phyloP scores from a whole-genome alignment of 92 coral and sea anemone species.

The Actinernus sp. region DNA sequence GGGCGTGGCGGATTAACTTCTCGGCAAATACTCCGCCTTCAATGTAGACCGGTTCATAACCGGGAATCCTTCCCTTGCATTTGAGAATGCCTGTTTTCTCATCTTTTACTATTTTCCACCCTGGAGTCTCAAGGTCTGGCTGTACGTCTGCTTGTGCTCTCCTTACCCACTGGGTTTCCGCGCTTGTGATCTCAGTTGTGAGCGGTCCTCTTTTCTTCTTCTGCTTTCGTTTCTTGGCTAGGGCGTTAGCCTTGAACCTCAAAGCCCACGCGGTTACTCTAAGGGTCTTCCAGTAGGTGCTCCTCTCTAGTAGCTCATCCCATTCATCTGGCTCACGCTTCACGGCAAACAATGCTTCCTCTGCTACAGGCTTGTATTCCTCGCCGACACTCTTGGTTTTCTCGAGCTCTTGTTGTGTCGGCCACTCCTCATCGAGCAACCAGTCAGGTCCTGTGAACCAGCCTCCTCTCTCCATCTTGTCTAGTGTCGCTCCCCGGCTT shows the following conservation, averaged over 20 bases:
- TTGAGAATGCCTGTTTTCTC: slow-evolving; percentile 34
- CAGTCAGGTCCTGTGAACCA: slow-evolving; percentile 72
- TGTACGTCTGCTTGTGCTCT: slow-evolving; percentile 29
- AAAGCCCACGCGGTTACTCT: slow-evolving; percentile 54
- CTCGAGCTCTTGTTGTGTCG: slow-evolving; percentile 64
- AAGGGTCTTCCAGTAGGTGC: slow-evolving; percentile 26
- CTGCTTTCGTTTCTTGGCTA: slow-evolving; percentile 9
- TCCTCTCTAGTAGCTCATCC: slow-evolving; percentile 21
- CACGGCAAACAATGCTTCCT: not conserved
- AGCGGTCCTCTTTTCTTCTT: slow-evolving; percentile 32
- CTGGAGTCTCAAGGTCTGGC: slow-evolving; percentile 25
- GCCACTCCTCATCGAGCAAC: slow-evolving; percentile 54
- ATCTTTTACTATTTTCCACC: slow-evolving; percentile 50
- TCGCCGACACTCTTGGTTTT: slow-evolving; percentile 15
- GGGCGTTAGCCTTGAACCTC: slow-evolving; percentile 43
- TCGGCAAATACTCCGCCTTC: slow-evolving; percentile 57
- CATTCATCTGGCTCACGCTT: slow-evolving; percentile 42
- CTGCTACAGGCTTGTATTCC: slow-evolving; percentile 26
- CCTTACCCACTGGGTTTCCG: slow-evolving; percentile 41
- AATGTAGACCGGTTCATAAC: slow-evolving; percentile 63
- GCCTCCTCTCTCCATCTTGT: slow-evolving; percentile 57
- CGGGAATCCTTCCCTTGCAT: slow-evolving; percentile 57
- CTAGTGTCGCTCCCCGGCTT: slow-evolving; percentile 59
- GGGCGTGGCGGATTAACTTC: slow-evolving; percentile 60
- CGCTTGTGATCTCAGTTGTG: slow-evolving; percentile 38